Evolutionary conservation across 2,797 vertebrate genomes (phyloP).

Genomic region (Forpus xanthops): DNA sequence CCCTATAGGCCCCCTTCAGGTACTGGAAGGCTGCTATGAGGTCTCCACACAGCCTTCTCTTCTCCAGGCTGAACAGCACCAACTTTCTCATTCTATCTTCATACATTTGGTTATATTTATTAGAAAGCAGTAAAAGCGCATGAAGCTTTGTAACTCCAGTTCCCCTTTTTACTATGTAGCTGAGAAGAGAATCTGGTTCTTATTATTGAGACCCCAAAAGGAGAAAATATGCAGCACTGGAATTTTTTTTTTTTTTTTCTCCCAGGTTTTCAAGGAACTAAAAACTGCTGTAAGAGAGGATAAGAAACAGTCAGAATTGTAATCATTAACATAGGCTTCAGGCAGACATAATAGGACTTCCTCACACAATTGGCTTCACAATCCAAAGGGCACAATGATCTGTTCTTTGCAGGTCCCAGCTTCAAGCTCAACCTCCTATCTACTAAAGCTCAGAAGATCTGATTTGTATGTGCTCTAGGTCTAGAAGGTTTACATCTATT

Average conservation of each 20-base stretch:
- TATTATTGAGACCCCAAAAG: not conserved
- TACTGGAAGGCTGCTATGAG: too few species aligned
- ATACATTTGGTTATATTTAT: not conserved
- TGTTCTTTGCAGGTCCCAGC: not conserved
- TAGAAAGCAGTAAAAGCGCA: not conserved
- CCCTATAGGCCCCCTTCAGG: too few species aligned
- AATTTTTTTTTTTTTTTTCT: not conserved
- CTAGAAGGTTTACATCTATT: not conserved
- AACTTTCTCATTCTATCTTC: too few species aligned
- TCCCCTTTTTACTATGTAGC: not conserved
- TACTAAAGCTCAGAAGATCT: fast-evolving
- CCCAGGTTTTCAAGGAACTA: not conserved
- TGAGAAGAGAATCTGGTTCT: not conserved
- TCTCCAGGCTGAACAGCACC: too few species aligned
- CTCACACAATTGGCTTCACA: not conserved
- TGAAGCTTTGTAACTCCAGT: not conserved
- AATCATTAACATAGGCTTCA: not conserved
- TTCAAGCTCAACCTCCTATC: not conserved
- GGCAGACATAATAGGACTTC: not conserved
- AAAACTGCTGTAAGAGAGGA: not conserved
- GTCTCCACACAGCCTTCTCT: too few species aligned
- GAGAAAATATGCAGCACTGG: not conserved
- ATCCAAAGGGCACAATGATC: not conserved
- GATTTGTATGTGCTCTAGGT: not conserved
- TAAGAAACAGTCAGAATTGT: not conserved